Evolutionary conservation across 2,888 invertebrate genomes (phyloP).

Genomic region (Melolontha melolontha): DNA sequence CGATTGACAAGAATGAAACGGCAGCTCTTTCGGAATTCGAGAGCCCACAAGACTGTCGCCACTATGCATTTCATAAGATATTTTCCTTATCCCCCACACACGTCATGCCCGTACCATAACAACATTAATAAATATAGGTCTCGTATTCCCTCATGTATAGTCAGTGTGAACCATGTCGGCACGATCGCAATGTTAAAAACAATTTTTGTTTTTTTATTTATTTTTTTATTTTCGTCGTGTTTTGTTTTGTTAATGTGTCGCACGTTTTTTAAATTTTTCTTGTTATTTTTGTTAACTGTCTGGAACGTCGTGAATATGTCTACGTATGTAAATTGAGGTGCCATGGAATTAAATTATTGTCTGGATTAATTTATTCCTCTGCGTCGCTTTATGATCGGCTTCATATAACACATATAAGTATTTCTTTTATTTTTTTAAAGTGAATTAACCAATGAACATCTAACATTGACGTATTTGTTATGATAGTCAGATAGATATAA

Average conservation of each 20-base stretch:
- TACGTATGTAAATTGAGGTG: background rate
- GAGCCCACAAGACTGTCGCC: constrained; percentile 25
- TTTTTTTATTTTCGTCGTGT: constrained; percentile 17
- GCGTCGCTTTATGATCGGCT: too few relatives aligned
- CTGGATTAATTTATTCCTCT: too few relatives aligned
- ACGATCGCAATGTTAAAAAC: constrained; percentile 44
- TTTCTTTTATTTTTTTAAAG: too few relatives aligned
- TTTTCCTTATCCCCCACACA: constrained; percentile 46
- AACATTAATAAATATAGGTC: constrained; percentile 52
- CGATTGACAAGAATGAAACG: constrained; percentile 3
- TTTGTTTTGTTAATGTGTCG: constrained; percentile 16
- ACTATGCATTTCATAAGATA: constrained; percentile 35
- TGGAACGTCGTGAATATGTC: too few relatives aligned
- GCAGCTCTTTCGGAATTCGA: constrained; percentile 10
- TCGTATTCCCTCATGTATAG: constrained; percentile 50
- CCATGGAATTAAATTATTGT: background rate
- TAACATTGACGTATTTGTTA: too few relatives aligned
- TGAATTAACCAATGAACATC: too few relatives aligned
- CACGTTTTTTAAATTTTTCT: constrained; percentile 1
- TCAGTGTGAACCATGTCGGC: constrained; percentile 52
- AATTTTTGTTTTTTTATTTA: constrained; percentile 12
- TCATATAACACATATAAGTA: too few relatives aligned
- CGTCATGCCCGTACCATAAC: constrained; percentile 47
- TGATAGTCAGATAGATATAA: too few relatives aligned
- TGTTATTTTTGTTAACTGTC: background rate